Evolutionary conservation across 1,140 invertebrate species (phyloP), one percentile per base, ranked within the genome.

Genomic region (Aphelenchoides besseyi): DNA sequence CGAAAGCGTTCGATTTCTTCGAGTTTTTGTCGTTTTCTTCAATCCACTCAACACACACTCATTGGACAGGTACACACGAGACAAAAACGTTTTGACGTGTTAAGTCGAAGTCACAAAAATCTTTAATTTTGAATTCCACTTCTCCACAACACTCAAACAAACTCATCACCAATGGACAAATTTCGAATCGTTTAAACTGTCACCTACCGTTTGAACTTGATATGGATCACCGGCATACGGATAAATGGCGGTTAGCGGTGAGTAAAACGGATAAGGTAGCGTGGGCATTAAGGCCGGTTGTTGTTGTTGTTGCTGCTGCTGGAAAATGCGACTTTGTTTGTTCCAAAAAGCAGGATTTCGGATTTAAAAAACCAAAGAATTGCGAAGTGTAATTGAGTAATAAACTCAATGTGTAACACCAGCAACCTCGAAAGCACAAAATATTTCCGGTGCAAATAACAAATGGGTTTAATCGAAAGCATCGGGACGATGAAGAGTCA

Each of bases 171-270:
- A n/a, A n/a, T n/a, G n/a, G n/a, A n/a, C n/a, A n/a, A n/a, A n/a
- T n/a, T 72, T n/a, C 32, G 28, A n/a, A 72, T 33, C 28, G 35
- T 71, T 72, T n/a, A n/a, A n/a, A n/a, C n/a, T n/a, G 18, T 18
- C 18, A 74, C 76, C 68, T 79, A 77, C 75, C 36, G 72, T 75
- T 36, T 77, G 77, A 28, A 77, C 76, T 62, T 76, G 73, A 37
- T 74, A 77, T 12, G 74, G 76, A 53, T 77, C 74, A 12, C 29
- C 54, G n/a, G 37, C 67, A 8, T 68, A 33, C 2, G 72, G 77
- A 68, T 77, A 79, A 12, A 77, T 35, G 32, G 72, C 76, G 48
- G 74, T 28, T 9, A 77, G 53, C n/a, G 35, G 76, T 30, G 76
- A 66, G 36, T 77, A 77, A 61, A 77, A 77, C 54, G 71, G 75